phyloP scores from a whole-genome alignment of 2,797 vertebrate species.

The Sebastes diaconus region DNA sequence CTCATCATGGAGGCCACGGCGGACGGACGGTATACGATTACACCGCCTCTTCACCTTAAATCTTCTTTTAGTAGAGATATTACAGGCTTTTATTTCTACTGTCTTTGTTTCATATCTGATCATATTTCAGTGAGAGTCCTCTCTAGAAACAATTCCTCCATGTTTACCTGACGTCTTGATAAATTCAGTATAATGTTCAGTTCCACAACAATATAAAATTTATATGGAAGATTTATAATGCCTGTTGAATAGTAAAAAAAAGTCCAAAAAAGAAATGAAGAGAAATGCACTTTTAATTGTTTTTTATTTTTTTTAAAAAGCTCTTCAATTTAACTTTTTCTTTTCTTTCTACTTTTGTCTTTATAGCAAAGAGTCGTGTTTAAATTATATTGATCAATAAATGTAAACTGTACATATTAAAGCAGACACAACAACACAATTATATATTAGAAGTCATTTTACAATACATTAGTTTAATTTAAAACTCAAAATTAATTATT shows the following conservation, averaged over 20 bases:
- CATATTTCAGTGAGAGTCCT: not conserved
- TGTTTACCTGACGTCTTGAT: too few relatives aligned
- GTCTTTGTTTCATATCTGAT: not conserved
- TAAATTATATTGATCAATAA: not conserved
- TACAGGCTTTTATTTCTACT: too few relatives aligned
- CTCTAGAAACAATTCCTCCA: too few relatives aligned
- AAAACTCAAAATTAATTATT: too few relatives aligned
- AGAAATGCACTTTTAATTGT: not conserved
- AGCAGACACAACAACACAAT: not conserved
- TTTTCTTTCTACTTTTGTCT: too few relatives aligned
- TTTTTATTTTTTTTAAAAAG: not conserved
- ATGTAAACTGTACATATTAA: not conserved
- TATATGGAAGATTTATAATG: not conserved
- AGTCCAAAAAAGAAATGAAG: not conserved
- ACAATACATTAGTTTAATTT: not conserved
- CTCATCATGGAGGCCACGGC: slow-evolving; percentile 94
- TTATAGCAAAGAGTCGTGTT: accelerated
- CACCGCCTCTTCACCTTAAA: too few relatives aligned
- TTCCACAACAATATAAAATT: accelerated
- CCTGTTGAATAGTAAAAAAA: not conserved
- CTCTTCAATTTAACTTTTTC: not conserved
- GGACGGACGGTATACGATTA: slow-evolving; percentile 87
- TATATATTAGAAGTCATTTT: accelerated
- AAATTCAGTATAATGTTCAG: too few relatives aligned
- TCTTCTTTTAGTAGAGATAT: too few relatives aligned